Base-by-base conservation (phyloP, 2,888 invertebrate genomes). In the Tuta absoluta region DNA sequence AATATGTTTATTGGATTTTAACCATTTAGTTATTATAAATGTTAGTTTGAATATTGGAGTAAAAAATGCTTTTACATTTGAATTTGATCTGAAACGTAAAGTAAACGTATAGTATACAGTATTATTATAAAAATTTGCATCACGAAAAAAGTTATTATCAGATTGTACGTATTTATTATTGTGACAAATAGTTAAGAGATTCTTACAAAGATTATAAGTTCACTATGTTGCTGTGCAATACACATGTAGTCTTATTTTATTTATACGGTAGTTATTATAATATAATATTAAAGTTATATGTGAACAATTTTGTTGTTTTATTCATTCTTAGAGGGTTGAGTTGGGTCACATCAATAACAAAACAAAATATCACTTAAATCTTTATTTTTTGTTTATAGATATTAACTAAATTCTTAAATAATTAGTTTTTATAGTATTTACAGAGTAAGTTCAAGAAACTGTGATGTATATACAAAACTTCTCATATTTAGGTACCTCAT, bases 361-460 rank as follows among this genome's bases (percentile, higher is more conserved):
- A 1, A 33, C 33, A 33, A 33, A 33, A 33, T 33, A 33, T 45
- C 5, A 45, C 3, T n/a, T n/a, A 45, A 0, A 45, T n/a, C 45
- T 45, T 45, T 45, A 45, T 45, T 45, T 45, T 45, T n/a, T n/a
- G 17, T 45, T 4, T n/a, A 45, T 7, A 41, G 5, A 41, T n/a
- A n/a, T 14, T 14, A 45, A 17, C 45, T 17, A 17, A 11, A 45
- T n/a, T n/a, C 17, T n/a, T 59, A 59, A 12, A 19, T 37, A 21
- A 19, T 17, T 59, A 38, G n/a, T 45, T 49, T 33, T 49, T 33
- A 53, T 51, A 63, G 66, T 74, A 81, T 84, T 80, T 85, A 85
- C 82, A 81, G 63, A 73, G 72, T 80, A 83, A 85, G 84, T 84
- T 80, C 78, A 74, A 69, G 68, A 72, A 75, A 28, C 12, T 45